Evolutionary conservation across 1,140 invertebrate genomes (phyloP), one percentile per base, ranked within the genome.

Genomic region (Portunus trituberculatus): DNA sequence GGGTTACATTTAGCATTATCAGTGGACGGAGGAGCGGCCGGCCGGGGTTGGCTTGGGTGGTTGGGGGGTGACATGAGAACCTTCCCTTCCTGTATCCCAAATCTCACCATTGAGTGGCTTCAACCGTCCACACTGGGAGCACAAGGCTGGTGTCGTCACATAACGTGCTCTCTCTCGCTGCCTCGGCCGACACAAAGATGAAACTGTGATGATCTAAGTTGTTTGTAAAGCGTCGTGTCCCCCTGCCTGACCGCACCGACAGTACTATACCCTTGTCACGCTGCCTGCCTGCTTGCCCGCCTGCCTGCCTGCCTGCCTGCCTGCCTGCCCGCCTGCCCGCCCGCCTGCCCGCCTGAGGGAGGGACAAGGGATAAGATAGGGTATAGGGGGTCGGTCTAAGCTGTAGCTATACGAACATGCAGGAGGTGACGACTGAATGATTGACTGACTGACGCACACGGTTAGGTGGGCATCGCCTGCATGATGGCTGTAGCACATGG

Each of bases 131-230:
- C 67, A 76, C 52, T 12, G 67, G 67, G 20, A 76, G n/a, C 67
- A n/a, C n/a, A 76, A 76, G 67, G 67, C 20, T n/a, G 67, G 67
- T 76, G 67, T 76, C 67, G 67, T 20, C 20, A 20, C 20, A 76
- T 76, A 76, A 76, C 67, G 67, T n/a, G 67, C 67, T 76, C 20
- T n/a, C n/a, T 59, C 39, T 39, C 52, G 52, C n/a, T 76, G 67
- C 67, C 67, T 76, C 20, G 67, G 67, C 67, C 67, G 20, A 76
- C 25, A 76, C 67, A 76, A 76, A 76, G 67, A 25, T 76, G 67
- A 76, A 76, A 76, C 67, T 76, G 67, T 76, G 67, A 76, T 76
- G 67, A 76, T 76, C 67, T 76, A 76, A 76, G 67, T 76, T 76
- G 67, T 76, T 76, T 76, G 67, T n/a, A 76, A 76, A 76, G 67